Base-by-base conservation (phyloP, 2,113 vertebrate species). In the Panurus biarmicus region DNA sequence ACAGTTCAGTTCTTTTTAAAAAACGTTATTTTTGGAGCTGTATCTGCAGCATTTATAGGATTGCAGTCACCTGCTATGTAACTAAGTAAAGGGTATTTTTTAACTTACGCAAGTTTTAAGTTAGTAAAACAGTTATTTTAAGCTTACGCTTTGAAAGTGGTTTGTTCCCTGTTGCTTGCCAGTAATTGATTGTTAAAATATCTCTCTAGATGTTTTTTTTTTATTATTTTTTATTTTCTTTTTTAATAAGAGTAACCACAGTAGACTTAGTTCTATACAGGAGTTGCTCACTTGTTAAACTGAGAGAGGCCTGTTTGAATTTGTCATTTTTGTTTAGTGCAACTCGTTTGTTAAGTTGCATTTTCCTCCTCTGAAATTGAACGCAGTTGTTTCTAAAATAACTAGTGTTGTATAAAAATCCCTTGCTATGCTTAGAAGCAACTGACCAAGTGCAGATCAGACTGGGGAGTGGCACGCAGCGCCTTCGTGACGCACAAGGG, bases 401-500 rank as follows among this genome's bases (percentile, higher is more conserved):
- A 47, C 19, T 44, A 21, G 17, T 75, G 31, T 45, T 2, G 2
- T 21, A 25, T 36, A 44, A 84, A 77, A 82, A n/a, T 45, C 21
- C 33, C 8, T 62, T 82, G 29, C 33, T 42, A 1, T 2, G 7
- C 21, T 72, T 79, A 51, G 57, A 31, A 82, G 26, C n/a, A 88
- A 31, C 23, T 81, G 66, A 38, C 51, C 66, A 26, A 38, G 54
- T 22, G 5, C 6, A 0, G 2, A 23, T 82, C 40, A 19, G 23
- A 24, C 81, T 13, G 54, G 44, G 73, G 74, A 94, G 38, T 44
- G 78, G 54, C 53, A 54, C 0, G 1, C 0, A 3, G 11, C 5
- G 11, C 38, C 91, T 91, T 36, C 0, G 1, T 65, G 71, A 17
- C 0, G 2, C 12, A 7, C 12, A 26, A 19, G 65, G 45, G n/a